Base-by-base conservation (phyloP, 2,888 invertebrate species). In the Pasiphila rectangulata region DNA sequence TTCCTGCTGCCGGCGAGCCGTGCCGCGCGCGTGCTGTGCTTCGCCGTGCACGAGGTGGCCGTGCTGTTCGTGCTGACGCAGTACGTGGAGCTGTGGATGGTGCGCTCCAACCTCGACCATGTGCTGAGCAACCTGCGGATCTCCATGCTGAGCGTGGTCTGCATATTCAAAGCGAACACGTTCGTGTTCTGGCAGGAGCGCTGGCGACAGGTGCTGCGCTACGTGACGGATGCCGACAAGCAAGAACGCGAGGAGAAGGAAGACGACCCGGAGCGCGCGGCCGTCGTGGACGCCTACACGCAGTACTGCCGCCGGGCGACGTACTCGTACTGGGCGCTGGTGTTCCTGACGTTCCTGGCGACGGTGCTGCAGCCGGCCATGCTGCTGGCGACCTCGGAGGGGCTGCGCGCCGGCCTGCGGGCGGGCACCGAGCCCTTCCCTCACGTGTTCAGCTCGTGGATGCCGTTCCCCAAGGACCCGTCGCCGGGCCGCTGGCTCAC, bases 401-500 rank as follows among this genome's bases (percentile, higher is more conserved):
- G 2, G 2, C 2, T 41, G 35, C 72, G 82, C 16, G 74, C 78
- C 51, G 67, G 66, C 7, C 36, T 79, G 13, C 62, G 42, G 0
- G 79, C 79, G 54, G 84, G 79, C 1, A 73, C 72, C 0, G 79
- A 78, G 51, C 20, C 51, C 0, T 85, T 83, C 56, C 81, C 81
- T 0, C 86, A 85, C 36, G 81, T 87, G 21, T 83, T 82, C 32
- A 86, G 83, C 44, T 77, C 86, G 7, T 87, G 85, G 84, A 68
- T 81, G 68, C 86, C 86, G 2, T 70, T 80, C 54, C 78, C 86
- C 51, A 84, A 84, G 46, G 67, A 82, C 34, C 62, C 67, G 25
- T 67, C 66, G 2, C 83, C 84, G 1, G 83, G 83, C 1, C 64
- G 61, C 32, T 85, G 80, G 81, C 59, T 82, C 1, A 83, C 82